Evolutionary conservation across 2,113 vertebrate species (phyloP).

Genomic region (Casuarius casuarius): DNA sequence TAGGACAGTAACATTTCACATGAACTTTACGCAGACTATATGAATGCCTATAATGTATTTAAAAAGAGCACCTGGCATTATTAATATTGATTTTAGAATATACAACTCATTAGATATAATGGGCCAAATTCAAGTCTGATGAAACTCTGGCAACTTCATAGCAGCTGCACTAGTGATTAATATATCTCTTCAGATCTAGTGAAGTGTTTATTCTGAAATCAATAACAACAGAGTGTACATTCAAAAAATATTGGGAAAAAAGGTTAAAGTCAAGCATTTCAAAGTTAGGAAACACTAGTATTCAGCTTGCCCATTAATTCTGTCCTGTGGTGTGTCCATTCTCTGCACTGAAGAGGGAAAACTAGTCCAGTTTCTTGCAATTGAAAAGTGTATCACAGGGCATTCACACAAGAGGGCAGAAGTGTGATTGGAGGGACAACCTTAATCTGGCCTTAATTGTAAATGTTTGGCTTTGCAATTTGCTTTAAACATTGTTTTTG

Average conservation of each 20-base stretch:
- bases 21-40: constrained; percentile 38
- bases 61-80: not conserved
- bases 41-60: constrained; percentile 32
- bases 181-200: not conserved
- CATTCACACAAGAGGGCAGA: constrained; percentile 56
- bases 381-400: constrained; percentile 34
- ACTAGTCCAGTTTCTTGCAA: not conserved
- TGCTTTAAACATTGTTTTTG: constrained; percentile 5
- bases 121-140: not conserved
- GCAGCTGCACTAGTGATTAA: not conserved
- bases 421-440: constrained; percentile 49
- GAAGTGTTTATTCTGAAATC: constrained; percentile 9
- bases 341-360: not conserved
- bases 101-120: constrained; percentile 14
- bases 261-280: not conserved
- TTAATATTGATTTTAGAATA: constrained; percentile 65
- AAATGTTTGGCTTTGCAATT: constrained; percentile 19
- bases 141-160: constrained; percentile 4
- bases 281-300: not conserved
- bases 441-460: not conserved
- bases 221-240: not conserved
- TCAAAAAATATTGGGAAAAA: not conserved
- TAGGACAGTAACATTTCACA: not conserved
- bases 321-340: not conserved
- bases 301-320: not conserved